Evolutionary conservation across 2,888 invertebrate species (phyloP).

Genomic region (Pteria penguin): DNA sequence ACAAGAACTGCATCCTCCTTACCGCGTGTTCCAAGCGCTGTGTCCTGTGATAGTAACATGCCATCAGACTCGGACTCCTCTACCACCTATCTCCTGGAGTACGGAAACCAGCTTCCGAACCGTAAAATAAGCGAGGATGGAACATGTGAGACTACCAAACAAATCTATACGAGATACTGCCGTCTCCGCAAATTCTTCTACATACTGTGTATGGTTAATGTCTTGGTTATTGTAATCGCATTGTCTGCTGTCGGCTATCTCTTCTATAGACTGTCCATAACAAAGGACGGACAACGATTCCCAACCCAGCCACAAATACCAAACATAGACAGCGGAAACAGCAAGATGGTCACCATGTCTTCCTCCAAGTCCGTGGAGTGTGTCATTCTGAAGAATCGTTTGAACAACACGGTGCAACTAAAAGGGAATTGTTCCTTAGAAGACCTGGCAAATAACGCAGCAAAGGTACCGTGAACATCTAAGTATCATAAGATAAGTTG

Average conservation of each 20-base stretch:
- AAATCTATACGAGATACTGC: neutral
- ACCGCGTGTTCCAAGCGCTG: no score
- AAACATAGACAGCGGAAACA: neutral
- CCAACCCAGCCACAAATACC: no score
- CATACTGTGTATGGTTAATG: neutral
- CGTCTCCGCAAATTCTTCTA: neutral
- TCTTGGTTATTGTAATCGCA: neutral
- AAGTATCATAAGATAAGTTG: no score
- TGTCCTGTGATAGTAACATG: no score
- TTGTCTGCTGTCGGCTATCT: neutral
- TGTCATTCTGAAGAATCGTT: neutral
- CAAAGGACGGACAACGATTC: neutral
- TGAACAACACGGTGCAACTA: neutral
- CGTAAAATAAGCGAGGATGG: no score
- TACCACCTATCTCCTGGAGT: no score
- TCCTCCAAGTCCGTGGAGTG: neutral
- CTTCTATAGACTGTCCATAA: neutral
- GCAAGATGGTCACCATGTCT: neutral
- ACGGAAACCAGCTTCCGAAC: no score
- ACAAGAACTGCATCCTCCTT: no score
- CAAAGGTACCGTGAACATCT: no score
- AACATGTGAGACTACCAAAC: no score
- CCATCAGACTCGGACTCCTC: no score
- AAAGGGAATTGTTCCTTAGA: neutral
- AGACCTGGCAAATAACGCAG: neutral